phyloP scores from a whole-genome alignment of 2,797 vertebrate species.

The Bovichtus diacanthus region DNA sequence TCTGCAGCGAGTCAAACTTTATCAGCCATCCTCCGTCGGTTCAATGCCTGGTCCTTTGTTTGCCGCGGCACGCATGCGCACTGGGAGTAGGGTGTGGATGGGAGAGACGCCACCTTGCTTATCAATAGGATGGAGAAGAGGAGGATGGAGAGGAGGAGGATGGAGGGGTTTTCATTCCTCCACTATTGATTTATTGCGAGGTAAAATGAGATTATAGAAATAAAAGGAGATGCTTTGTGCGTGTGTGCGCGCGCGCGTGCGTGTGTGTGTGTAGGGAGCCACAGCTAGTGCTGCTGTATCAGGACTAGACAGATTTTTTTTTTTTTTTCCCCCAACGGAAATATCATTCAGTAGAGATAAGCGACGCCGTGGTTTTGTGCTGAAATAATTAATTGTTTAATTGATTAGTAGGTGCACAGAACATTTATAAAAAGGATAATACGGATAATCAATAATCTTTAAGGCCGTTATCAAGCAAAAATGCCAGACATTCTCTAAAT shows the following conservation, averaged over 20 bases:
- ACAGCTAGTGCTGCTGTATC: not conserved
- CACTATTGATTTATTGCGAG: not conserved
- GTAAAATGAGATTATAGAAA: not conserved
- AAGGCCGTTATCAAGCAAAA: not conserved
- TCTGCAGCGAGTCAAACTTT: slow-evolving; percentile 56
- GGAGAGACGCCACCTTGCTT: slow-evolving; percentile 71
- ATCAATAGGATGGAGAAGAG: slow-evolving; percentile 64
- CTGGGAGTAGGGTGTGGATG: slow-evolving; percentile 81
- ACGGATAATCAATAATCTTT: not conserved
- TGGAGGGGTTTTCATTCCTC: not conserved
- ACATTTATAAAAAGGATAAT: accelerated
- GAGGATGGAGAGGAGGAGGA: slow-evolving; percentile 3
- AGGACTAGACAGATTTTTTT: not conserved
- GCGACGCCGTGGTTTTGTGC: not conserved
- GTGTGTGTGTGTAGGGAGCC: slow-evolving; percentile 4
- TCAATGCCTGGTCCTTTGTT: slow-evolving; percentile 80
- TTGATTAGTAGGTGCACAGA: not conserved
- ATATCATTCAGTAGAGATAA: no score
- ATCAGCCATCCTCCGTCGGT: slow-evolving; percentile 33
- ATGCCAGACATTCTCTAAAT: no score
- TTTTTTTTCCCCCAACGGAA: not conserved
- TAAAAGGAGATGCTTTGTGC: not conserved
- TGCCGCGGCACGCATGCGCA: slow-evolving; percentile 82
- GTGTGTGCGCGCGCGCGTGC: not conserved
- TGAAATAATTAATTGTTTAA: not conserved